phyloP scores from a whole-genome alignment of 2,888 invertebrate species.

The Ptychoptera contaminata region DNA sequence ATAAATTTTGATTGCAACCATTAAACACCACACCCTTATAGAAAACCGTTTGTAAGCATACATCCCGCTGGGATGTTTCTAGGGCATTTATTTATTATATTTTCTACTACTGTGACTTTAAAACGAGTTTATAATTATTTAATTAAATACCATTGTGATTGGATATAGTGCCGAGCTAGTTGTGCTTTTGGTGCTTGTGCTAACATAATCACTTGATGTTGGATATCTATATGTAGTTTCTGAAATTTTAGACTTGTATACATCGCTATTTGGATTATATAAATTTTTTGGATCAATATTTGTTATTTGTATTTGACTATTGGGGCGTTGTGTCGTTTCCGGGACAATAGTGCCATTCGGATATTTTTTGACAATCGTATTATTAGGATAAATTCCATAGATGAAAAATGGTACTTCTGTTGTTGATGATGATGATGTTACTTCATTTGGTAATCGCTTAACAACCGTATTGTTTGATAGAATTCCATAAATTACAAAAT shows the following conservation, averaged over 20 bases:
- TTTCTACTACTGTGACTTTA: constrained; percentile 4
- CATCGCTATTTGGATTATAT: constrained; percentile 34
- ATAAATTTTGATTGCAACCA: no score
- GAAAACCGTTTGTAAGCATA: not conserved
- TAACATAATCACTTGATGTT: not conserved
- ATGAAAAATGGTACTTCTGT: constrained; percentile 45
- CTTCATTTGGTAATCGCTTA: constrained; percentile 54
- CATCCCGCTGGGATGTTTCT: no score
- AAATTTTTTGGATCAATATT: constrained; percentile 43
- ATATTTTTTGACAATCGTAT: constrained; percentile 64
- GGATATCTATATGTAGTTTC: no score
- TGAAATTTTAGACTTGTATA: constrained; percentile 10
- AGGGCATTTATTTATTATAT: not conserved
- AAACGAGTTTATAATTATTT: constrained; percentile 10
- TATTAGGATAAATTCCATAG: constrained; percentile 62
- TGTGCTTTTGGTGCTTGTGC: not conserved
- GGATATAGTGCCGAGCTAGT: constrained; percentile 1
- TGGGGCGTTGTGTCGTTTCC: constrained; percentile 38
- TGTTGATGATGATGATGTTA: constrained; percentile 30
- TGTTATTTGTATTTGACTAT: constrained; percentile 38
- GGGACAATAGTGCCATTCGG: constrained; percentile 67
- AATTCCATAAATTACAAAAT: constrained; percentile 60
- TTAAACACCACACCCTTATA: constrained; percentile 11
- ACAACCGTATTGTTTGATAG: constrained; percentile 66
- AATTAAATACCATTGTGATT: constrained; percentile 9